Conservation (phyloP, 2,113 vertebrate genomes). For the Xyrauchen texanus region DNA sequence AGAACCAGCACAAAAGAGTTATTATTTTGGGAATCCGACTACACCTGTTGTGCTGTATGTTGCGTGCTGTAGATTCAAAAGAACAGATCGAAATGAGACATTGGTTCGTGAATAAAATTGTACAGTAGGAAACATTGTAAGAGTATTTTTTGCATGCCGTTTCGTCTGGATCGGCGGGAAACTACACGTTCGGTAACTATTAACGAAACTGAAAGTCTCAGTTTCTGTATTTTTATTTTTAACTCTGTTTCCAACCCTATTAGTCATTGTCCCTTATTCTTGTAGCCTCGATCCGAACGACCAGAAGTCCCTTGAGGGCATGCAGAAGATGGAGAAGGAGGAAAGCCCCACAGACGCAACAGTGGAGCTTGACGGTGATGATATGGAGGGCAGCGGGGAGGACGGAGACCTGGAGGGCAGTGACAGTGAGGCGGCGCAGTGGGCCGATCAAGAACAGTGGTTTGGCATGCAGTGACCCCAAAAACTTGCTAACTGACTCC, state of each 20-base stretch:
- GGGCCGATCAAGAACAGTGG: conserved; percentile 99
- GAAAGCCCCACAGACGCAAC: conserved; percentile 95
- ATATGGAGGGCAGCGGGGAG: conserved; percentile 98
- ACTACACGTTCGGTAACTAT: too few species aligned
- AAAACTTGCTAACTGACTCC: neutral
- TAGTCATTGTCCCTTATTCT: too few species aligned
- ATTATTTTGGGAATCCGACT: too few species aligned
- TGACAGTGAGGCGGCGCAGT: conserved; percentile 96
- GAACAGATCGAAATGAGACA: too few species aligned
- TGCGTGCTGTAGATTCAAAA: too few species aligned
- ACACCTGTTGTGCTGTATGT: too few species aligned
- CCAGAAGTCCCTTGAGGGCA: conserved; percentile 95
- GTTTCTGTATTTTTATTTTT: neutral
- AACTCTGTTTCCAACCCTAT: too few species aligned
- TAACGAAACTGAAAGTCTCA: neutral
- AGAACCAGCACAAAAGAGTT: too few species aligned
- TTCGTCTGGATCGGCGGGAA: too few species aligned
- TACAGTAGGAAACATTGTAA: too few species aligned
- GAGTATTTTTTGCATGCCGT: too few species aligned
- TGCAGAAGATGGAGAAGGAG: conserved; percentile 99
- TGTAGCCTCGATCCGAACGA: conserved; percentile 94
- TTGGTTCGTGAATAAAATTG: too few species aligned
- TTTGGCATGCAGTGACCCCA: conserved; percentile 92
- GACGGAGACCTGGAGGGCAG: conserved; percentile 97
- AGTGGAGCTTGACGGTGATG: conserved; percentile 95